These are phyloP conservation scores for Coregonus ussuriensis DNA, from an alignment of 2,797 vertebrate species.

Conservation along the genomic window DNA sequence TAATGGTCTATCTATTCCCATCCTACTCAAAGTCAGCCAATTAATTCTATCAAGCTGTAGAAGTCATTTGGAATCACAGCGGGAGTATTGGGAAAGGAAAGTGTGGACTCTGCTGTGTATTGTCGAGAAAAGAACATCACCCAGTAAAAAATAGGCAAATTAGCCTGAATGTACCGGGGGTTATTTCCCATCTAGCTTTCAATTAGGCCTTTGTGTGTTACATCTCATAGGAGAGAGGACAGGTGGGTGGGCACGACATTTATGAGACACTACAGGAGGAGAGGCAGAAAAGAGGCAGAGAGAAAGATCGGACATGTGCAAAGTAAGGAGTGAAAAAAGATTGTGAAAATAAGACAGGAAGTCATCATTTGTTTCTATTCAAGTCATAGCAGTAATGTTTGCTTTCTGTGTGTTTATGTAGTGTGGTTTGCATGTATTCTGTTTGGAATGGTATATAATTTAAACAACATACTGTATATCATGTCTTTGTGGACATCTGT, in stretches of 20 bases:
- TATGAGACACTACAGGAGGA: not conserved
- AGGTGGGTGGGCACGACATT: not conserved
- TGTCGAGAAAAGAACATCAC: slow-evolving; percentile 55
- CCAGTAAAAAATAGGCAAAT: slow-evolving; percentile 54
- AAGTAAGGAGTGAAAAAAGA: not conserved
- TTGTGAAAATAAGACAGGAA: not conserved
- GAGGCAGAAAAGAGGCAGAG: too few relatives aligned
- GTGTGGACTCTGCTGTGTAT: slow-evolving; percentile 45
- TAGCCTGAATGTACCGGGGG: slow-evolving; percentile 56
- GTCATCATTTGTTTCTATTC: not conserved
- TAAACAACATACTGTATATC: not conserved
- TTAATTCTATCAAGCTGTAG: slow-evolving; percentile 72
- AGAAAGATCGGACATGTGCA: not conserved
- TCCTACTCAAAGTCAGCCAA: slow-evolving; percentile 62
- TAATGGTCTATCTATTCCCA: slow-evolving; percentile 67
- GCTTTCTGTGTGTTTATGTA: not conserved
- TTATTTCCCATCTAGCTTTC: slow-evolving; percentile 63
- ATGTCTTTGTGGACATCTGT: not conserved
- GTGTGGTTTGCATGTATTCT: not conserved
- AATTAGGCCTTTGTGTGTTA: slow-evolving; percentile 56
- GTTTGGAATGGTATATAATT: not conserved
- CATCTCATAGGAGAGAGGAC: slow-evolving; percentile 5
- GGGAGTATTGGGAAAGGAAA: slow-evolving; percentile 39
- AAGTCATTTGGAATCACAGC: slow-evolving; percentile 59
- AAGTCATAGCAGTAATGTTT: too few relatives aligned